Percentiles rank a stretch among this genome's conserved stretches.
Evolutionary conservation across 2,888 invertebrate genomes (phyloP).

Genomic region (Spilosoma lubricipeda): DNA sequence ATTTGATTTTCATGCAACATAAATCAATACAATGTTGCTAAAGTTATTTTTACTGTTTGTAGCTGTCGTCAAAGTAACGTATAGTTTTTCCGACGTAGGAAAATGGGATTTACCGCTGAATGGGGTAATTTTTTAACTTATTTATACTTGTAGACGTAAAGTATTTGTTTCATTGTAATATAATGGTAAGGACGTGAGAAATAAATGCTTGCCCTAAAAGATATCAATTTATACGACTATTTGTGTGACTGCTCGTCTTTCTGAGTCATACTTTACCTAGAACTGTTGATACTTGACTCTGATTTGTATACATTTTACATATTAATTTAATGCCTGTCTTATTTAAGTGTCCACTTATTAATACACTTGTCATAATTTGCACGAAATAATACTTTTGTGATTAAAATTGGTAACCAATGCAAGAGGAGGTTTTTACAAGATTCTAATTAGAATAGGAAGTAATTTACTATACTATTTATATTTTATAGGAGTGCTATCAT

Average conservation of each 20-base stretch:
- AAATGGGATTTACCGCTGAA: conserved; percentile 88
- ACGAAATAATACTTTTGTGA: background rate
- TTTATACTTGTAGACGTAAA: background rate
- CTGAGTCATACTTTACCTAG: background rate
- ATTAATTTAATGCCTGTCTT: background rate
- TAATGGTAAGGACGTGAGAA: background rate
- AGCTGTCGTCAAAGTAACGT: conserved; percentile 65
- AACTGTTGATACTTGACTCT: background rate
- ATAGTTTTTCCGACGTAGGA: conserved; percentile 87
- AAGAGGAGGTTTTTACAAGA: background rate
- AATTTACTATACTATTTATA: background rate
- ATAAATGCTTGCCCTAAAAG: background rate
- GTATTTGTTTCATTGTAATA: background rate
- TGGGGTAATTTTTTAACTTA: conserved; percentile 67
- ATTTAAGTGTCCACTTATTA: background rate
- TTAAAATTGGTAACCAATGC: background rate
- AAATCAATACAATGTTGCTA: conserved; percentile 65
- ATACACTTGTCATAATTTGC: background rate
- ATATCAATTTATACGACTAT: background rate
- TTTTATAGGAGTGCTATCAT: background rate
- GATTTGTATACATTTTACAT: background rate
- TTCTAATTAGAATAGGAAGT: background rate
- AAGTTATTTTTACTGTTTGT: conserved; percentile 66
- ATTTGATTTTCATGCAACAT: conserved; percentile 29
- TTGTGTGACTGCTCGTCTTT: background rate